phyloP scores from a whole-genome alignment of 1,140 invertebrate species.

The Nautilus pompilius region DNA sequence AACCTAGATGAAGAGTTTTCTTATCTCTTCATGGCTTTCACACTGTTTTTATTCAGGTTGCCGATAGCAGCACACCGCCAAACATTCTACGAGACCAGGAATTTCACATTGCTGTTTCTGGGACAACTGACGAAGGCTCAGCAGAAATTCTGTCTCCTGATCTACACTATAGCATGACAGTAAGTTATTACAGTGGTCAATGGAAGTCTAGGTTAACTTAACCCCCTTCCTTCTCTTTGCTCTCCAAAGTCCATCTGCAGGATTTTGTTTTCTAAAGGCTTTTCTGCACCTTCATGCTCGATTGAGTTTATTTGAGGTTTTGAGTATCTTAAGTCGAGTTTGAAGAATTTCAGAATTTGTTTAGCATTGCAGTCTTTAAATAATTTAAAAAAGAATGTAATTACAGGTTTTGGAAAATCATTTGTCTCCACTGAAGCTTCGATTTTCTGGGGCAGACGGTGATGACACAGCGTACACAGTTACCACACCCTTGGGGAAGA shows the following conservation, averaged over 20 bases:
- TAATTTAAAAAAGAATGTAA: neutral
- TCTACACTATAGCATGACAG: conserved; percentile 32
- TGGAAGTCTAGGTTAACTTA: no score
- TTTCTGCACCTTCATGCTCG: neutral
- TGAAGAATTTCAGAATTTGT: neutral
- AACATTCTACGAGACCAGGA: conserved; percentile 32
- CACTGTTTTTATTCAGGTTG: no score
- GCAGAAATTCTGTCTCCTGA: conserved; percentile 31
- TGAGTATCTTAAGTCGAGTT: neutral
- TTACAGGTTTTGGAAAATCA: conserved; percentile 41
- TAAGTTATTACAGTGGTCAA: no score
- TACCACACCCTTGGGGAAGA: conserved; percentile 20
- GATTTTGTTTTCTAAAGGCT: no score
- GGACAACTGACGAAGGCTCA: conserved; percentile 14
- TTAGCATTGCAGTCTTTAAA: neutral
- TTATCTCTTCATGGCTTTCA: no score
- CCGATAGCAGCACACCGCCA: conserved; percentile 27
- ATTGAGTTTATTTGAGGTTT: neutral
- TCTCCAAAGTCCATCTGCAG: no score
- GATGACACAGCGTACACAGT: conserved; percentile 28
- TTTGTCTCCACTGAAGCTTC: conserved; percentile 20
- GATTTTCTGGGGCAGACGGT: conserved; percentile 4
- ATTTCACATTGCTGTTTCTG: conserved; percentile 29
- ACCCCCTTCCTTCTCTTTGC: no score
- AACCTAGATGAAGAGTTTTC: no score